Evolutionary conservation across 1,140 invertebrate species (phyloP), one percentile per base, ranked within the genome.

Genomic region (Aplysia californica): DNA sequence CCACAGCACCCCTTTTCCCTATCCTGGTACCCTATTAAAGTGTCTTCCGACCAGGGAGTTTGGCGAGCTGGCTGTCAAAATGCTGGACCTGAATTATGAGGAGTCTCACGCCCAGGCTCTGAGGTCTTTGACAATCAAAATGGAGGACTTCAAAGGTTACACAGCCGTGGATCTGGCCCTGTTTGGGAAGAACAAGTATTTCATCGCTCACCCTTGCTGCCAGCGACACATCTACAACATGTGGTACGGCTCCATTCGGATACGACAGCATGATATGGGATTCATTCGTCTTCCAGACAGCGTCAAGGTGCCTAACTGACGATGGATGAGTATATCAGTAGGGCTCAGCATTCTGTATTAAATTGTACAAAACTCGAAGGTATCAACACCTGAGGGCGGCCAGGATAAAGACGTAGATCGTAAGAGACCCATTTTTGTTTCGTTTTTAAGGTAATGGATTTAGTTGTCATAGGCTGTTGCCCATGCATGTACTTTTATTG

Each of bases 181-280:
- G 66, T 81, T 87, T 61, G 81, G 86, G 6, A 81, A 84, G 50
- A 87, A 88, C 69, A 82, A 84, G 23, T 82, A 81, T 66, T 91
- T 91, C 77, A 85, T 91, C 15, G 89, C 90, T 20, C 90, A 91
- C 82, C 86, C 89, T 10, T 90, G 89, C 68, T 91, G 90, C 83
- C 90, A 91, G 81, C 89, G 89, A 79, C 90, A 88, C 87, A 80
- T 91, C 5, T 88, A 85, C 0, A 83, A 86, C 33, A 82, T 83
- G 56, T 88, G 90, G 70, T 85, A 84, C 70, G 90, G 90, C 2
- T 75, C 84, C 15, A 86, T 91, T 58, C 83, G 86, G 58, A 80
- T 91, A 0, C 82, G 87, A 55, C 89, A 90, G 38, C 70, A 90
- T 3, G 83, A 87, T 59, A 87, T 84, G 31, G 55, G 55, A 1